phyloP scores from a whole-genome alignment of 2,113 vertebrate genomes.

The Megaceryle torquata region DNA sequence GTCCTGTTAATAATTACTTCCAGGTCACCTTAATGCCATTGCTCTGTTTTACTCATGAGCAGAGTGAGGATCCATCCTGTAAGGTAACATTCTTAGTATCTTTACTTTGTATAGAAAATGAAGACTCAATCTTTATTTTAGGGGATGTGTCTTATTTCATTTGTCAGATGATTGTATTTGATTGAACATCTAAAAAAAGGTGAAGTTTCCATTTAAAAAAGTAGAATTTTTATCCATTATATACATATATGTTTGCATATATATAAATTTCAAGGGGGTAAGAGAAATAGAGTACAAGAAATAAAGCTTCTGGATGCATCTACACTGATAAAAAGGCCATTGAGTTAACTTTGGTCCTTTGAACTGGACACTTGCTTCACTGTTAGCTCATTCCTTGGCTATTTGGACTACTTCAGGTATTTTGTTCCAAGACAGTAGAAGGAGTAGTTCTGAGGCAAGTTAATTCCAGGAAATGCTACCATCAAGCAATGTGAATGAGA shows the following conservation, averaged over 20 bases:
- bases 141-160: rapidly evolving
- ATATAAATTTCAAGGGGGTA: neutral
- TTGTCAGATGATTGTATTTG: neutral
- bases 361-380: neutral
- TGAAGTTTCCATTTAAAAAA: neutral
- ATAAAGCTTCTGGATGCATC: neutral
- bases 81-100: neutral
- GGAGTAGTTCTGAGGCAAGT: neutral
- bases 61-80: neutral
- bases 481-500: neutral
- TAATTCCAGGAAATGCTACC: neutral
- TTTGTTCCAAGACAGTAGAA: neutral
- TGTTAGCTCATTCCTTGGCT: neutral
- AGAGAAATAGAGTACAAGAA: neutral
- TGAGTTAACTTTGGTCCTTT: neutral
- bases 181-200: neutral
- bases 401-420: neutral
- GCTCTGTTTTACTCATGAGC: neutral
- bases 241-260: neutral
- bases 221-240: neutral
- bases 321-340: neutral
- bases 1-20: neutral
- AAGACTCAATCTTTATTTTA: neutral
- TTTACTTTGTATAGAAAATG: neutral
- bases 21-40: neutral